Evolutionary conservation across 1,140 invertebrate species (phyloP).

Genomic region (Matsumurasca onukii): DNA sequence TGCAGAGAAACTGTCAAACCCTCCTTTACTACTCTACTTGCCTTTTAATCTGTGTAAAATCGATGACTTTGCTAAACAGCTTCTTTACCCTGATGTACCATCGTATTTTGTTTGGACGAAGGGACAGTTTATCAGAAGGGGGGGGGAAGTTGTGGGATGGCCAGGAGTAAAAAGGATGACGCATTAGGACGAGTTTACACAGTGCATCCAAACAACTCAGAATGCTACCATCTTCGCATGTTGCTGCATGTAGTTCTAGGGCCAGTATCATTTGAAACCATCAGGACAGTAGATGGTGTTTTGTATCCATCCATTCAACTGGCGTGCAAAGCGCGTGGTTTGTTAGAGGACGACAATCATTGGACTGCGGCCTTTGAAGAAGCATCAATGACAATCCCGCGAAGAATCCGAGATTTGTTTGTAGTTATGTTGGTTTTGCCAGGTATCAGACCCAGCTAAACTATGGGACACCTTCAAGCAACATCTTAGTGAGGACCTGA

Average conservation of each 20-base stretch:
- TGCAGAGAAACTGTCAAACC: background rate
- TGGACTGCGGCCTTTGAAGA: too few species aligned
- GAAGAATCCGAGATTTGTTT: constrained; percentile 26
- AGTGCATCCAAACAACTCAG: constrained; percentile 47
- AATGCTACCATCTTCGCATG: constrained; percentile 49
- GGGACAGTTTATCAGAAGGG: too few species aligned
- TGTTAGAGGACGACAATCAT: constrained; percentile 46
- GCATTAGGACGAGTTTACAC: constrained; percentile 46
- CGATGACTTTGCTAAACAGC: background rate
- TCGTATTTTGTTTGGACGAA: too few species aligned
- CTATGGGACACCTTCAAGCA: too few species aligned
- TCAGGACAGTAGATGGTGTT: constrained; percentile 46
- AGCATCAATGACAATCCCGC: constrained; percentile 13
- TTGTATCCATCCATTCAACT: constrained; percentile 43
- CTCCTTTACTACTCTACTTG: constrained; percentile 19
- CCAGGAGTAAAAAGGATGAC: background rate
- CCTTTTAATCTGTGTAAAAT: constrained; percentile 3
- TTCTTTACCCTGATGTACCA: background rate
- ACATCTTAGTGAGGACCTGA: too few species aligned
- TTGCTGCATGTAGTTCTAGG: constrained; percentile 49
- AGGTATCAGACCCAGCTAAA: too few species aligned
- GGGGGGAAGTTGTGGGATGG: background rate
- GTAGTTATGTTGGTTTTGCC: constrained; percentile 27
- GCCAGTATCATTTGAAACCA: constrained; percentile 46
- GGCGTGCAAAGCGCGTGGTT: constrained; percentile 42